These are phyloP conservation scores for Rhinoraja longicauda DNA, from an alignment of 2,797 vertebrate species.

Conservation along the genomic window DNA sequence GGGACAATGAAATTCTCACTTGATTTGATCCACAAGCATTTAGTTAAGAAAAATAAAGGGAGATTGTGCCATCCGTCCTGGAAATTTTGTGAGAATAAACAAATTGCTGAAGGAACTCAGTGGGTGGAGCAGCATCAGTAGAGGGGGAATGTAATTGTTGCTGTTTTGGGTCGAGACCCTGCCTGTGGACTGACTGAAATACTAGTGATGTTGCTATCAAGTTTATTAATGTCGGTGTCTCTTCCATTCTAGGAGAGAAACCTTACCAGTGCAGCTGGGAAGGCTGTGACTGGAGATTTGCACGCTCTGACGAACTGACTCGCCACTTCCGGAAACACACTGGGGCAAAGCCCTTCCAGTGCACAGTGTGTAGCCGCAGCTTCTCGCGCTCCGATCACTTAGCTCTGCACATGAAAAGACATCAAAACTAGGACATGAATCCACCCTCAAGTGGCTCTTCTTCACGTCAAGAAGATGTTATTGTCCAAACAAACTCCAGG, in stretches of 20 bases:
- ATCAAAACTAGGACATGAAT: conserved; percentile 72
- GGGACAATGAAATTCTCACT: no score
- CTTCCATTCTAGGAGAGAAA: conserved; percentile 76
- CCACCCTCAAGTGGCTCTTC: neutral
- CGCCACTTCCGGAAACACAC: conserved; percentile 98
- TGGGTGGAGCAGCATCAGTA: no score
- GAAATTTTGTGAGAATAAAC: no score
- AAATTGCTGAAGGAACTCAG: no score
- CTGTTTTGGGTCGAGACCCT: no score
- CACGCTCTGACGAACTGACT: conserved; percentile 89
- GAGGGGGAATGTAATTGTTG: no score
- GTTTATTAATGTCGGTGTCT: neutral
- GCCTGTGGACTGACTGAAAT: no score
- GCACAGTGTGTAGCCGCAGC: conserved; percentile 81
- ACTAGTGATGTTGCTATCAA: neutral
- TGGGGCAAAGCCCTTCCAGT: conserved; percentile 92
- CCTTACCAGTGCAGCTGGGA: conserved; percentile 95
- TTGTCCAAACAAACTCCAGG: neutral
- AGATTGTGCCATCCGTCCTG: no score
- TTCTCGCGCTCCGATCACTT: conserved; percentile 96
- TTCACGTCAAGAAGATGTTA: conserved; percentile 15
- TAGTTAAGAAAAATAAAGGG: neutral
- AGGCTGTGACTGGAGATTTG: conserved; percentile 93
- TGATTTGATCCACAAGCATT: neutral
- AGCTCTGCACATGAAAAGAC: conserved; percentile 95